Percentiles rank a stretch among this genome's conserved stretches.
These are phyloP conservation scores for Pocillopora grandis DNA, from an alignment of 92 coral and sea anemone genomes.

Conservation along the genomic window DNA sequence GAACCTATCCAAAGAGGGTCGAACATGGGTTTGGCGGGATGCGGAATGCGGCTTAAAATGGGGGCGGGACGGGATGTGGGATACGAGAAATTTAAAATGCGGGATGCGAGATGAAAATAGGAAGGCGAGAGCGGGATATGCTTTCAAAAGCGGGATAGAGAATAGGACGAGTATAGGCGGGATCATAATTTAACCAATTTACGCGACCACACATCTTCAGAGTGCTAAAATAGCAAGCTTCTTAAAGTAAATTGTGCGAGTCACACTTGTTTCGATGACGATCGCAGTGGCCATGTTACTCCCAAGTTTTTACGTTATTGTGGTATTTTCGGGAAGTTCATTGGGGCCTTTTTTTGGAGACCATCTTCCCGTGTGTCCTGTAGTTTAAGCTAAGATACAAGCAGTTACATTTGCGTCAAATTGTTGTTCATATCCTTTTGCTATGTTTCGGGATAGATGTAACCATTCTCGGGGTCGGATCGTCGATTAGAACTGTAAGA, in stretches of 20 bases:
- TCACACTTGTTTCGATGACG: not conserved
- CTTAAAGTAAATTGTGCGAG: not conserved
- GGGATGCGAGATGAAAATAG: no score
- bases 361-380: slow-evolving; percentile 2
- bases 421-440: not conserved
- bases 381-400: not conserved
- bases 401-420: not conserved
- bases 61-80: no score
- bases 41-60: no score
- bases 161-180: no score
- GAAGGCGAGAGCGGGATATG: no score
- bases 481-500: not conserved
- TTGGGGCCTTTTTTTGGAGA: not conserved
- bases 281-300: not conserved
- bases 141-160: no score
- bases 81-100: no score
- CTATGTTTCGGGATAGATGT: not conserved
- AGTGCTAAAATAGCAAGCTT: not conserved
- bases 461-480: not conserved
- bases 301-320: not conserved
- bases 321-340: not conserved
- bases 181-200: not conserved
- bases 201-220: no score
- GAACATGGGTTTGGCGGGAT: no score
- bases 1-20: not conserved